A percentile compares a stretch with the other conserved stretches of the same genome.
Evolutionary conservation across 2,797 vertebrate species (phyloP).

Genomic region (Amblyopsis hoosieri): DNA sequence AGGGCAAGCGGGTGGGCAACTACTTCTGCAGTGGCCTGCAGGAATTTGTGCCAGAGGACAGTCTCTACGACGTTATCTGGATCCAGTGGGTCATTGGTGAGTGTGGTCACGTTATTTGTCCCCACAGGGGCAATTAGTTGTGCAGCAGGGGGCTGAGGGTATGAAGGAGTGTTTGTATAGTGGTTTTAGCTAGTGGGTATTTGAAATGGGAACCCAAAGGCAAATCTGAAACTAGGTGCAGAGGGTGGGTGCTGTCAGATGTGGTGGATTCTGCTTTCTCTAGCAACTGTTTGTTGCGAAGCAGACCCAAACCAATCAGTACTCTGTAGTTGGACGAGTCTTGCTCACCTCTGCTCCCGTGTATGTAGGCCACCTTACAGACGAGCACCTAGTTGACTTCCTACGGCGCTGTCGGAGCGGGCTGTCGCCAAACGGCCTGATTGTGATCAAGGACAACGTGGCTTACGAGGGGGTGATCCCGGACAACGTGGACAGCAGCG

Average conservation of each 20-base stretch:
- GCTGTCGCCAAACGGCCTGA: slow-evolving; percentile 85
- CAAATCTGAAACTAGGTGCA: too few species aligned
- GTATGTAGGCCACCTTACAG: slow-evolving; percentile 89
- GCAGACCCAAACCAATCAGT: too few species aligned
- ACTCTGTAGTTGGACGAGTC: background rate
- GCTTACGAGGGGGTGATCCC: slow-evolving; percentile 91
- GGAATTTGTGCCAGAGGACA: slow-evolving; percentile 87
- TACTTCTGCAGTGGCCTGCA: slow-evolving; percentile 92
- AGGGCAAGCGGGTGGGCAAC: slow-evolving; percentile 85
- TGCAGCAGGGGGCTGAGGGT: background rate
- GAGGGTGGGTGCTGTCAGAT: too few species aligned
- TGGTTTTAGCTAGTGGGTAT: too few species aligned
- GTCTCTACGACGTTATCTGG: slow-evolving; percentile 94
- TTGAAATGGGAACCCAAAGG: too few species aligned
- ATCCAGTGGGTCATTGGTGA: slow-evolving; percentile 99
- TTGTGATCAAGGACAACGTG: slow-evolving; percentile 97
- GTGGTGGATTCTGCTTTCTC: too few species aligned
- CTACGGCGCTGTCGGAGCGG: slow-evolving; percentile 84
- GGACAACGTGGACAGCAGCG: slow-evolving; percentile 96
- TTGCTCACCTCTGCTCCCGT: background rate
- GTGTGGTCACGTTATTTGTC: slow-evolving; percentile 28
- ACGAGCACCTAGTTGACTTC: slow-evolving; percentile 89
- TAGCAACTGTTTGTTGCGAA: too few species aligned
- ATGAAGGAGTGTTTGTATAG: background rate
- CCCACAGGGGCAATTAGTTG: background rate